Conservation (phyloP, 2,888 invertebrate genomes). For the Bimastos eiseni region DNA sequence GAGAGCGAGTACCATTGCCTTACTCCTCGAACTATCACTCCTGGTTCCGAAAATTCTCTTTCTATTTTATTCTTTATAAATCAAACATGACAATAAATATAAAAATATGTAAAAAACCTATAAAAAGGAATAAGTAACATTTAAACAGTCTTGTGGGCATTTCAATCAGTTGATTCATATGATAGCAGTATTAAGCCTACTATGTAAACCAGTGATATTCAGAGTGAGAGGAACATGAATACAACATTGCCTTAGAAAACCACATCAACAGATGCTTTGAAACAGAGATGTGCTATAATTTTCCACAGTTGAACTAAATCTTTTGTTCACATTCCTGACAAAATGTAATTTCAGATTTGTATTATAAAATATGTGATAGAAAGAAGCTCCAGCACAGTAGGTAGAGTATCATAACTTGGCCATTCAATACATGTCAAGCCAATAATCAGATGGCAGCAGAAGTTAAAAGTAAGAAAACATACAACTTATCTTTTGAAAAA, state of each 20-base stretch:
- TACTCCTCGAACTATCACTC: too few species aligned
- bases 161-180: background rate
- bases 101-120: background rate
- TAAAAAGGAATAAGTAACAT: background rate
- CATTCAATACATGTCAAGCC: background rate
- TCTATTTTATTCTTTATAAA: too few species aligned
- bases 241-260: background rate
- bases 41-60: too few species aligned
- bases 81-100: too few species aligned
- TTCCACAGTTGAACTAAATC: background rate
- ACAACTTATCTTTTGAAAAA: background rate
- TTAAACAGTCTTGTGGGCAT: too few species aligned
- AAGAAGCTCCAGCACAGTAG: background rate
- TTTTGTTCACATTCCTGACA: background rate
- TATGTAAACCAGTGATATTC: background rate
- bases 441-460: background rate
- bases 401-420: background rate
- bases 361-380: background rate
- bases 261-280: background rate
- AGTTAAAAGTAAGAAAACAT: background rate
- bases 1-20: too few species aligned
- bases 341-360: background rate
- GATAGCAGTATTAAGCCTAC: background rate
- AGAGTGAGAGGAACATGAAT: background rate
- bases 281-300: background rate